phyloP scores from a whole-genome alignment of 1,140 invertebrate species.

The Mercenaria mercenaria region DNA sequence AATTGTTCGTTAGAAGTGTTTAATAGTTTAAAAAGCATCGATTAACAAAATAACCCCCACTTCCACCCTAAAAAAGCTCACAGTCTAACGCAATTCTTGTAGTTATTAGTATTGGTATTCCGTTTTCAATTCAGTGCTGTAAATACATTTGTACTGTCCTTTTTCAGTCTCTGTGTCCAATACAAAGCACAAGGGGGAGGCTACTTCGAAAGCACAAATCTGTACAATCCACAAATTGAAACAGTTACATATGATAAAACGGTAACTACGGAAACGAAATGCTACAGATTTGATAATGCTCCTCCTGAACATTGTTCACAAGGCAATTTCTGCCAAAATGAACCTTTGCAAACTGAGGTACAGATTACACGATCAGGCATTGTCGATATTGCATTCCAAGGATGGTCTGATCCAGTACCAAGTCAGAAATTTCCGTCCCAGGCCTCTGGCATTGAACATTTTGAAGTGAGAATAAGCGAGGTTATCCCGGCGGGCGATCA shows the following conservation, averaged over 20 bases:
- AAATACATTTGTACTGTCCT: too few species aligned
- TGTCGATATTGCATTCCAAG: not conserved
- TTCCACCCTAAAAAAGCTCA: too few species aligned
- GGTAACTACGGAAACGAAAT: not conserved
- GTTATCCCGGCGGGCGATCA: not conserved
- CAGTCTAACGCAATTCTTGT: too few species aligned
- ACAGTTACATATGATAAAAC: not conserved
- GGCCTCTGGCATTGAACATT: constrained; percentile 15
- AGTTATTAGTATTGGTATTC: too few species aligned
- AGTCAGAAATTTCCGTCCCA: not conserved
- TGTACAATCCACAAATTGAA: not conserved
- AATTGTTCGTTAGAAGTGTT: too few species aligned
- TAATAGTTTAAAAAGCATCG: too few species aligned
- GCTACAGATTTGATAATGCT: constrained; percentile 1
- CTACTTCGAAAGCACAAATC: constrained; percentile 4
- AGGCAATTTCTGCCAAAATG: not conserved
- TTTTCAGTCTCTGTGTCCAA: constrained; percentile 18
- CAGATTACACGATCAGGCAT: not conserved
- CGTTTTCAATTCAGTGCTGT: too few species aligned
- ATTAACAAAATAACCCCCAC: too few species aligned
- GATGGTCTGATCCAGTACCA: constrained; percentile 37
- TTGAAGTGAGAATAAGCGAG: constrained; percentile 21
- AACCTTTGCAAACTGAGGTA: not conserved
- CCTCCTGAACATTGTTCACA: constrained; percentile 24
- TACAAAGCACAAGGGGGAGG: constrained; percentile 29